Evolutionary conservation across 2,888 invertebrate genomes (phyloP), one percentile per base, ranked within the genome.

Genomic region (Spodoptera littoralis): DNA sequence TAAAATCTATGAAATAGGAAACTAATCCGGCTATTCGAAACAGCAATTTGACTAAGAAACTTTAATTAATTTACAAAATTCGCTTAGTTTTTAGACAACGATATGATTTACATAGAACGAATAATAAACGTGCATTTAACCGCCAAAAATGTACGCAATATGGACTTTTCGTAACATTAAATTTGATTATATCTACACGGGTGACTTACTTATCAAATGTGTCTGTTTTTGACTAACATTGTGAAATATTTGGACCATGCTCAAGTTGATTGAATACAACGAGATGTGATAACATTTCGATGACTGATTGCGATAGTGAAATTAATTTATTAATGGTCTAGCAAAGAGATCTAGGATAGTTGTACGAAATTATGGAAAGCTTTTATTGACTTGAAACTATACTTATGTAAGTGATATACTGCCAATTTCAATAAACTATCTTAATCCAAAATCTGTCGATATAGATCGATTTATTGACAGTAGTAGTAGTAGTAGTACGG

Each of bases 141-240:
- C 45, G 43, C 58, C 64, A 63, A 76, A 73, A 62, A 63, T 27
- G 55, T 75, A 65, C 65, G 78, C 71, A 80, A 76, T 63, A 60
- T 50, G 53, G 54, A 43, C 49, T 83, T 81, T 79, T 84, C 81
- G 82, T 78, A 80, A 84, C 71, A 74, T 68, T 70, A 65, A 78
- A 79, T 75, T 69, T 69, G 77, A 84, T 84, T 55, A 24, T 68
- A 80, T 74, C 79, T 67, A 76, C 77, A 71, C 47, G 60, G 49
- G 64, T 67, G 53, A 73, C 63, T 64, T 57, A 62, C 60, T 73
- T 75, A 80, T 76, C 81, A 81, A 66, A 67, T 74, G 71, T 71
- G 68, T 77, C 63, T 73, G 65, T 79, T 80, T 83, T 83, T 76
- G 77, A 74, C 74, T 68, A 79, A 77, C 72, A 83, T 87, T 86